These are phyloP conservation scores for Etheostoma nigrum DNA, from an alignment of 2,797 vertebrate species.

Conservation along the genomic window DNA sequence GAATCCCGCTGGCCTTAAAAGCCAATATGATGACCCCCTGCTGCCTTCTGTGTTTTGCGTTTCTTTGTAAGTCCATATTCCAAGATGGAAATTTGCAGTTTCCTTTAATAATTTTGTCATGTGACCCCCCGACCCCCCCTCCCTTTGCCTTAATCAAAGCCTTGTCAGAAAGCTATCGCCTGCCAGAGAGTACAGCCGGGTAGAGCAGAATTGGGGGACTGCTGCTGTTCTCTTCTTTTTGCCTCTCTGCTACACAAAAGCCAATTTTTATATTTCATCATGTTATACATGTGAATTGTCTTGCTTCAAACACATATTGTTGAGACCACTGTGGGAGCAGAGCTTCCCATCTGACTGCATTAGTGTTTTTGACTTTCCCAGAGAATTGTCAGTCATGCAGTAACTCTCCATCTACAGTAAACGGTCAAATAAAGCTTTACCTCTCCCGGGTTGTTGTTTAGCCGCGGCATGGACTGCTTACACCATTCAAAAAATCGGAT, in stretches of 20 bases:
- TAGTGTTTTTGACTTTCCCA: slow-evolving; percentile 61
- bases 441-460: slow-evolving; percentile 63
- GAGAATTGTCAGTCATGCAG: slow-evolving; percentile 71
- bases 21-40: slow-evolving; percentile 55
- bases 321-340: slow-evolving; percentile 53
- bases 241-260: slow-evolving; percentile 61
- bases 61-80: slow-evolving; percentile 55
- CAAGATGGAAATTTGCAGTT: slow-evolving; percentile 56
- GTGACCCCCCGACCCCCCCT: slow-evolving; percentile 12
- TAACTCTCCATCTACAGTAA: slow-evolving; percentile 58
- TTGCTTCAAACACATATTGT: slow-evolving; percentile 64
- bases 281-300: slow-evolving; percentile 70
- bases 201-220: slow-evolving; percentile 34
- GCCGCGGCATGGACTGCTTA: slow-evolving; percentile 42
- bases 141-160: slow-evolving; percentile 64
- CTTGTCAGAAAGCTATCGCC: slow-evolving; percentile 43
- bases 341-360: slow-evolving; percentile 62
- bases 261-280: slow-evolving; percentile 72
- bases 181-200: slow-evolving; percentile 33
- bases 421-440: slow-evolving; percentile 65
- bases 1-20: slow-evolving; percentile 55
- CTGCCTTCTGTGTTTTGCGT: slow-evolving; percentile 49
- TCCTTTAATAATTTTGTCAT: slow-evolving; percentile 65
- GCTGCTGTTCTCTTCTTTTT: slow-evolving; percentile 32
- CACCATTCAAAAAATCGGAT: slow-evolving; percentile 61